Base-by-base conservation (phyloP, 1,140 invertebrate genomes). In the Hyphantria cunea region DNA sequence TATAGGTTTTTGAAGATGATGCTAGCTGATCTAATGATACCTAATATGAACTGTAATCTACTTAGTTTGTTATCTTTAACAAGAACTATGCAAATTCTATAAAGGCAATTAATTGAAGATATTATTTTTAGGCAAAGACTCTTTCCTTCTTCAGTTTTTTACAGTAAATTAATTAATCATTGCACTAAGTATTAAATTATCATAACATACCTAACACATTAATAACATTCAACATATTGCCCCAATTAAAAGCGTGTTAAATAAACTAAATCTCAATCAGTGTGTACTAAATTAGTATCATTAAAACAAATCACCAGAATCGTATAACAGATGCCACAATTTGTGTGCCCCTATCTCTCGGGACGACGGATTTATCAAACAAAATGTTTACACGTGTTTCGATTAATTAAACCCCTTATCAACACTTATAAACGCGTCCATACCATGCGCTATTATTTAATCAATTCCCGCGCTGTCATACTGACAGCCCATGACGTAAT, bases 381-480 rank as follows among this genome's bases (percentile, higher is more conserved):
- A 82, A 80, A 82, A 72, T 82, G 82, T 86, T 85, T 84, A 86
- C 84, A 89, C 80, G 84, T 89, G 86, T 83, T 79, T 60, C 73
- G 70, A 84, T 88, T 87, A 86, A 89, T 86, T 86, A 72, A 81
- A 76, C 74, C 79, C 70, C 73, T 86, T 88, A 88, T 88, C 82
- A 76, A 74, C 67, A 73, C 68, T 68, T 76, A 66, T 75, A 68
- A 66, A 72, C 65, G 68, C 69, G 62, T 68, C 72, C 68, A 74
- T 72, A 70, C 71, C 74, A 59, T 34, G 52, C 55, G 55, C 66
- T 53, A 63, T 55, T 54, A 15, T 82, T 80, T 78, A 75, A 77
- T 80, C 66, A 80, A 66, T 70, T 80, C 76, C 74, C 77, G 76
- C 72, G 68, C 72, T 78, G 74, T 83, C 74, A 78, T 70, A 15